Percentiles rank a stretch among this genome's conserved stretches.
Evolutionary conservation across 1,140 invertebrate species (phyloP).

Genomic region (Bombus soroeensis): DNA sequence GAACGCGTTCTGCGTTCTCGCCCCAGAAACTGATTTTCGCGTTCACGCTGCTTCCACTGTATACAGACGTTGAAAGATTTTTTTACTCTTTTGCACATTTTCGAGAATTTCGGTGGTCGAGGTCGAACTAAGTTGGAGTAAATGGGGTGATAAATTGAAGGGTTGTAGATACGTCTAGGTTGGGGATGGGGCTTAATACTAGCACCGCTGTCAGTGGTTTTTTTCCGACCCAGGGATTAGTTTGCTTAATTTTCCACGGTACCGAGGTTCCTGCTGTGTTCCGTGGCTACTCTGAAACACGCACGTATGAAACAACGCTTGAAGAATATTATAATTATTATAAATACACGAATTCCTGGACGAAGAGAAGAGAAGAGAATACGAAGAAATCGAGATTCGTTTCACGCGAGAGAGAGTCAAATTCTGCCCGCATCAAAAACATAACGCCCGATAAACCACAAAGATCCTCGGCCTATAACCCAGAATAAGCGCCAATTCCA

Average conservation of each 20-base stretch:
- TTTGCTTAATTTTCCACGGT: background rate
- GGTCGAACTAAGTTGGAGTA: background rate
- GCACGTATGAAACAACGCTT: background rate
- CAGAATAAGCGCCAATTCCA: too few relatives aligned
- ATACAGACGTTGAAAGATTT: too few relatives aligned
- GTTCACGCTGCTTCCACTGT: too few relatives aligned
- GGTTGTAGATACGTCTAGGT: background rate
- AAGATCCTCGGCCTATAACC: too few relatives aligned
- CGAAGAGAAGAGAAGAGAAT: too few relatives aligned
- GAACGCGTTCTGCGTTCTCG: background rate
- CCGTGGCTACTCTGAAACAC: background rate
- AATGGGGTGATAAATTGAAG: background rate
- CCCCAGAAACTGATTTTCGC: constrained; percentile 8
- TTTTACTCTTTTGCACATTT: background rate
- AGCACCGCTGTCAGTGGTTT: background rate
- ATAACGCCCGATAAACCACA: too few relatives aligned
- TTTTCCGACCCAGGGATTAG: background rate
- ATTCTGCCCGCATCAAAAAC: too few relatives aligned
- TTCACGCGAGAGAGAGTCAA: too few relatives aligned
- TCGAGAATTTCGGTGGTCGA: background rate
- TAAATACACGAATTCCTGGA: too few relatives aligned
- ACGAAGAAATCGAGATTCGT: too few relatives aligned
- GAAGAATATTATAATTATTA: background rate
- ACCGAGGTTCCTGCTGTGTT: background rate
- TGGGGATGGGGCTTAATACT: background rate